phyloP scores from a whole-genome alignment of 2,113 vertebrate species.

The Protobothrops flavoviridis region DNA sequence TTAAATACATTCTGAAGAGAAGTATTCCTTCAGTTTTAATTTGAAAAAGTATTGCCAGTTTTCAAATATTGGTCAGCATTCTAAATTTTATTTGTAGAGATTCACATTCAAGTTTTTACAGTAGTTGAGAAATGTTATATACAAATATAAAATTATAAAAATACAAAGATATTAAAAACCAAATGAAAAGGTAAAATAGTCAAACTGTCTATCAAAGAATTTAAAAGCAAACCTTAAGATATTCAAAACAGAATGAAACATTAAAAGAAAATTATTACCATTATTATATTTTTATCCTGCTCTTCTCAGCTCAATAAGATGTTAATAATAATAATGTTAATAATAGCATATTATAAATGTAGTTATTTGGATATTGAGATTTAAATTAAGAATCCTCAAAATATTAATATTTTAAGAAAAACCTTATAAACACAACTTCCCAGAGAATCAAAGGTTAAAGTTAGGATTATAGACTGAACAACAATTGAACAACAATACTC shows the following conservation, averaged over 20 bases:
- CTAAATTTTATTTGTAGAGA: neutral
- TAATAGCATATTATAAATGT: neutral
- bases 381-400: neutral
- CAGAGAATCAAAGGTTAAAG: neutral
- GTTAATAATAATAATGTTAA: neutral
- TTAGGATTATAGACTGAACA: neutral
- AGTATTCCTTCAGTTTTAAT: neutral
- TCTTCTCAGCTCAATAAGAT: neutral
- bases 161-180: neutral
- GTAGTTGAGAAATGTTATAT: neutral
- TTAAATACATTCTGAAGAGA: neutral
- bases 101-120: neutral
- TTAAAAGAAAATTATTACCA: neutral
- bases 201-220: neutral
- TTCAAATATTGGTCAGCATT: neutral
- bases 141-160: neutral
- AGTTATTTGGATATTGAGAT: neutral
- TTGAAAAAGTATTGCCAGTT: neutral
- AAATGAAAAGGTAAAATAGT: neutral
- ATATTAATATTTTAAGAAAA: neutral
- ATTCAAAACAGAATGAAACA: neutral
- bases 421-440: neutral
- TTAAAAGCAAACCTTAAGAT: neutral
- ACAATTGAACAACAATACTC: neutral
- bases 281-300: neutral